Evolutionary conservation across 1,140 invertebrate species (phyloP).

Genomic region (Proctacanthus coquilletti): DNA sequence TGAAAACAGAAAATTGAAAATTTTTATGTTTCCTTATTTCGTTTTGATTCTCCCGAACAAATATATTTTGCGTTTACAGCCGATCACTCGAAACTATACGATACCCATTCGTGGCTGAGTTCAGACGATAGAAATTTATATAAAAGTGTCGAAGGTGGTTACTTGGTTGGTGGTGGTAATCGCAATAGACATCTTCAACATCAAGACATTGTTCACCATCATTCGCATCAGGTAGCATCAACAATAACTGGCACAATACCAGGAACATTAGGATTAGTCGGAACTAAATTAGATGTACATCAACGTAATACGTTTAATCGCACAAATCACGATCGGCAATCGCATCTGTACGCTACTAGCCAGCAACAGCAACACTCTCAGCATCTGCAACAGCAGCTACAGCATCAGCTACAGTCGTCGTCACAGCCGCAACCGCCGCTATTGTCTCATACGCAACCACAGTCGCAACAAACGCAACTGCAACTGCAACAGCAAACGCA

Average conservation of each 20-base stretch:
- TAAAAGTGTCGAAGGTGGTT: neutral
- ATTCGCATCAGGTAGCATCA: neutral
- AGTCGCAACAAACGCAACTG: constrained; percentile 11
- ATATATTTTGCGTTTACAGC: neutral
- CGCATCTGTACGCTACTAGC: neutral
- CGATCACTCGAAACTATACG: neutral
- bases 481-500: constrained; percentile 17
- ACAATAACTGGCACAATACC: neutral
- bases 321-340: constrained; percentile 27
- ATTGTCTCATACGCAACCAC: constrained; percentile 14
- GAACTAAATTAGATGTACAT: constrained; percentile 20
- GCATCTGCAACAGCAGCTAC: constrained; percentile 12
- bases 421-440: neutral
- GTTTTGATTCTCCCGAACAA: too few relatives aligned
- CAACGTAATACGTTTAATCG: constrained; percentile 27
- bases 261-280: neutral
- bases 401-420: constrained; percentile 2
- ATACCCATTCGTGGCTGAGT: neutral
- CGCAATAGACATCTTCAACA: neutral
- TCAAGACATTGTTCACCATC: neutral
- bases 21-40: too few relatives aligned
- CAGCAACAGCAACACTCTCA: constrained; percentile 8
- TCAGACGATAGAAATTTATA: neutral
- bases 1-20: too few relatives aligned
- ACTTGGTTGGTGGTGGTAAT: neutral